Percentiles rank a stretch among this genome's conserved stretches.
phyloP scores from a whole-genome alignment of 2,797 vertebrate genomes.

The Apodemus agrarius region DNA sequence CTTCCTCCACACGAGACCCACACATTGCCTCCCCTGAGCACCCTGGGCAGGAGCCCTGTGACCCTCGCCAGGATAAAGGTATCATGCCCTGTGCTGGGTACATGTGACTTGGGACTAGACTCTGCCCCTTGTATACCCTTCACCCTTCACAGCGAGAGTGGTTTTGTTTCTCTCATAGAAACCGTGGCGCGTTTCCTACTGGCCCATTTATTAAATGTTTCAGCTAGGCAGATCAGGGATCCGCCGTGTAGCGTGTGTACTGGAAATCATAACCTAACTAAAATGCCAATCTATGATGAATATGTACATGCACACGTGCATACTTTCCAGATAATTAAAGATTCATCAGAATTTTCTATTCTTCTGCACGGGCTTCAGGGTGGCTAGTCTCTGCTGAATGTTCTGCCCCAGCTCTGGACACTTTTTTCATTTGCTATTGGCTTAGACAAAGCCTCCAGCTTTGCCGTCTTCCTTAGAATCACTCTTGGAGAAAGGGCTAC shows the following conservation, averaged over 20 bases:
- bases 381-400: accelerated
- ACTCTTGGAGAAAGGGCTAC: neutral
- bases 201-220: neutral
- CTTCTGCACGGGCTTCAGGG: neutral
- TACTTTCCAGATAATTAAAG: neutral
- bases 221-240: neutral
- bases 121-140: neutral
- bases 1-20: neutral
- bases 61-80: accelerated
- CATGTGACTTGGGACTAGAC: accelerated
- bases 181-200: no score
- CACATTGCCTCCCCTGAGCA: accelerated
- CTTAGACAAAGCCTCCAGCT: neutral
- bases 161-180: neutral
- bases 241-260: accelerated
- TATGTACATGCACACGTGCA: neutral
- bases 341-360: neutral
- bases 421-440: neutral
- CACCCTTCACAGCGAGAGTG: neutral
- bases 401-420: no score
- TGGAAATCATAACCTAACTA: no score
- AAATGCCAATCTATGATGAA: neutral
- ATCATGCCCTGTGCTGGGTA: accelerated
- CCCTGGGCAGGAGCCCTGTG: neutral
- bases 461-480: neutral